Conservation (phyloP, 1,140 invertebrate genomes). For the Trichomalopsis sarcophagae region DNA sequence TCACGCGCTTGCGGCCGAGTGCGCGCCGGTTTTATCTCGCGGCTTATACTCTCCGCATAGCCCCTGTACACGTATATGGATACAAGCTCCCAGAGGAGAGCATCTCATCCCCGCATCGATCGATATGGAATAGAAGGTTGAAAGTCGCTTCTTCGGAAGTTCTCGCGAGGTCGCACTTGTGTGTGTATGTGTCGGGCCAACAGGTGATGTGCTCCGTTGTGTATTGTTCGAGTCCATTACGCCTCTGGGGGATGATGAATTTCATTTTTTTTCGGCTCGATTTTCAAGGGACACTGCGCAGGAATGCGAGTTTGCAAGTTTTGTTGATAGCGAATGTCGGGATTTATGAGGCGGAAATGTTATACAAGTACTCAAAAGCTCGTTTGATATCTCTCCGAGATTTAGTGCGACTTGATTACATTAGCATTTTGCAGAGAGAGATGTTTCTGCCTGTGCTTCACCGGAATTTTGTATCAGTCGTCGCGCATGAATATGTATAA, state of each 20-base stretch:
- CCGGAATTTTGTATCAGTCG: no score
- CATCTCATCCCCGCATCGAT: slow-evolving; percentile 40
- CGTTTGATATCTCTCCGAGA: background rate
- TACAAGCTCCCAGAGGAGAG: background rate
- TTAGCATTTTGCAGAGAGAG: background rate
- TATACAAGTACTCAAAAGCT: background rate
- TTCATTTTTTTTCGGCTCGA: background rate
- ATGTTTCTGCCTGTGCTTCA: no score
- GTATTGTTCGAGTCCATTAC: background rate
- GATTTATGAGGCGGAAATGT: background rate
- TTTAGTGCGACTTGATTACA: background rate
- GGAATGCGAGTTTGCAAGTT: background rate
- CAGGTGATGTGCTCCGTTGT: background rate
- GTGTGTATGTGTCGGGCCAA: background rate
- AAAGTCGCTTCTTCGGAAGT: slow-evolving; percentile 43
- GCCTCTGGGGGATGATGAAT: background rate
- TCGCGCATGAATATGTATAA: no score
- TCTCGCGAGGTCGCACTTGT: slow-evolving; percentile 43
- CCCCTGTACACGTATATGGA: background rate
- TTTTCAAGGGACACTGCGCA: background rate
- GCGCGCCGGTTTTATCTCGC: background rate
- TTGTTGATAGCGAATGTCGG: background rate
- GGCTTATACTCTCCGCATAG: background rate
- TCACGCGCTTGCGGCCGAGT: background rate
- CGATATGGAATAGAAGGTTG: slow-evolving; percentile 51